These are phyloP conservation scores for Cuniculus paca DNA, from an alignment of 2,797 vertebrate species.

Conservation along the genomic window DNA sequence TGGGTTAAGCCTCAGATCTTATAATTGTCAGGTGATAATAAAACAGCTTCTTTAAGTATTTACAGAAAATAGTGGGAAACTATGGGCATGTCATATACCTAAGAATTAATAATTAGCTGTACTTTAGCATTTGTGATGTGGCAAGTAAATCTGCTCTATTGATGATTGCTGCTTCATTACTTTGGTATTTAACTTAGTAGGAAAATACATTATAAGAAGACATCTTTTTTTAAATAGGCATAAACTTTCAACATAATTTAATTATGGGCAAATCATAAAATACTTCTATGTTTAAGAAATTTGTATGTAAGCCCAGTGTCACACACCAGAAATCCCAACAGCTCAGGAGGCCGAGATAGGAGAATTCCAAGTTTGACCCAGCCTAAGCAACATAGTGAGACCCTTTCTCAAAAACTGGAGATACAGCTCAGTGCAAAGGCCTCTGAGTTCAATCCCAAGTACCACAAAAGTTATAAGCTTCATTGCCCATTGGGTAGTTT, in stretches of 20 bases:
- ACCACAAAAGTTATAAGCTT: background rate
- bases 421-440: background rate
- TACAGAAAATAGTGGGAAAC: slow-evolving; percentile 47
- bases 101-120: slow-evolving; percentile 40
- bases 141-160: background rate
- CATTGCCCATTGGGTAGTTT: slow-evolving; percentile 28
- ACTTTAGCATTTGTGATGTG: slow-evolving; percentile 24
- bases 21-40: slow-evolving; percentile 52
- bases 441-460: background rate
- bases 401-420: background rate
- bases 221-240: background rate
- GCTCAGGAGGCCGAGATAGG: background rate
- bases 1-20: slow-evolving; percentile 46
- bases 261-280: slow-evolving; percentile 47
- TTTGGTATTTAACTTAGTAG: slow-evolving; percentile 54
- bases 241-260: slow-evolving; percentile 45
- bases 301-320: background rate
- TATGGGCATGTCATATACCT: slow-evolving; percentile 48
- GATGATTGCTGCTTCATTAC: slow-evolving; percentile 39
- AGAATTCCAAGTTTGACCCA: background rate
- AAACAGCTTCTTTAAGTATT: slow-evolving; percentile 45
- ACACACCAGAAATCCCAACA: background rate
- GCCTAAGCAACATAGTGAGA: background rate
- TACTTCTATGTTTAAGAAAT: slow-evolving; percentile 30
- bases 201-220: slow-evolving; percentile 45